phyloP scores from a whole-genome alignment of 2,888 invertebrate species.

The Galeruca laticollis region DNA sequence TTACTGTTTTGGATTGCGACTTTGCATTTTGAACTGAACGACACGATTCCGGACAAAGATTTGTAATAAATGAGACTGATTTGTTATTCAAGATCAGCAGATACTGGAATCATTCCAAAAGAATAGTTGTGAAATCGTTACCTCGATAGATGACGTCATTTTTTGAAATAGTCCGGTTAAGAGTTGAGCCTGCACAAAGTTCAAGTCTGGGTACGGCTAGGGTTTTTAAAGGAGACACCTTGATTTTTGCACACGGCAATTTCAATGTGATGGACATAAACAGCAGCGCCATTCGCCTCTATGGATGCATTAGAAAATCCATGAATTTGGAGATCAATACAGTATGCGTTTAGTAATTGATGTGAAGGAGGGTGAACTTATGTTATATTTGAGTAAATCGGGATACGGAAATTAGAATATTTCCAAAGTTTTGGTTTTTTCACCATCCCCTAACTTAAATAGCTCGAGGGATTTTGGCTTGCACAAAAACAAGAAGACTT shows the following conservation, averaged over 20 bases:
- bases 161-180: too few species aligned
- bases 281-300: constrained; percentile 39
- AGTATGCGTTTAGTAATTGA: too few species aligned
- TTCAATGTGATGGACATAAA: constrained; percentile 40
- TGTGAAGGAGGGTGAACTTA: too few species aligned
- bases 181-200: constrained; percentile 38
- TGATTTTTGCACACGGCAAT: constrained; percentile 41
- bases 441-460: not conserved
- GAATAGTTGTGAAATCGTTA: constrained; percentile 2
- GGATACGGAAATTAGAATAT: not conserved
- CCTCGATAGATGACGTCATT: constrained; percentile 24
- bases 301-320: constrained; percentile 42
- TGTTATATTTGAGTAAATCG: not conserved
- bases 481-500: too few species aligned
- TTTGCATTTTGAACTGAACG: too few species aligned
- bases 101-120: constrained; percentile 43
- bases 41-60: too few species aligned
- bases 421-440: too few species aligned
- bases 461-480: too few species aligned
- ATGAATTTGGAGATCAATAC: constrained; percentile 31
- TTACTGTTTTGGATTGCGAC: too few species aligned
- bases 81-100: constrained; percentile 33
- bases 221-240: constrained; percentile 42
- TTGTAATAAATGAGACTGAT: constrained; percentile 35
- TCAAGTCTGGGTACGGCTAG: constrained; percentile 42